Conservation (phyloP, 2,113 vertebrate species). For the Oreocharis arfaki region DNA sequence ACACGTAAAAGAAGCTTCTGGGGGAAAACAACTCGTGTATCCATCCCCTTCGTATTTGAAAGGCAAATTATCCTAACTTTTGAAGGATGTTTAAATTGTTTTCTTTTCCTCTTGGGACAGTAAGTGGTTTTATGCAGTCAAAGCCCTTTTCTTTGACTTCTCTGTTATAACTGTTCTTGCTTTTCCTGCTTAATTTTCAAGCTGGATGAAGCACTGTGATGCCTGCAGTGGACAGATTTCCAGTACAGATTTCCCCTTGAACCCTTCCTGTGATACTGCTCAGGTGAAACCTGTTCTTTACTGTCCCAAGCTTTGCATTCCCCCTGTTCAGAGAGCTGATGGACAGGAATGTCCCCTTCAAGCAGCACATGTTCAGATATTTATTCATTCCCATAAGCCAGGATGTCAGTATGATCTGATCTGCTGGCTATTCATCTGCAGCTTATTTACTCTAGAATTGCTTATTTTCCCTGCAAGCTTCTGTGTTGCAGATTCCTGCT, state of each 20-base stretch:
- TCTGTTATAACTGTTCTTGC: not conserved
- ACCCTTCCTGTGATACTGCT: not conserved
- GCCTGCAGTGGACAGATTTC: not conserved
- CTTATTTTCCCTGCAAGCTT: slow-evolving; percentile 14
- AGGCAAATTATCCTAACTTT: not conserved
- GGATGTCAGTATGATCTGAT: not conserved
- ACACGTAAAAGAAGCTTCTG: not conserved
- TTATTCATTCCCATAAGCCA: not conserved
- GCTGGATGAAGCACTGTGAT: not conserved
- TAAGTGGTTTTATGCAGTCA: not conserved
- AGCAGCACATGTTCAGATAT: not conserved
- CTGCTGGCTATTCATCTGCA: not conserved
- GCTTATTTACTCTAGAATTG: slow-evolving; percentile 7
- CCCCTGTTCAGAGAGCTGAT: not conserved
- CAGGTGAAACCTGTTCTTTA: not conserved
- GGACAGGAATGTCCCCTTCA: not conserved
- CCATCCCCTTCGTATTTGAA: not conserved
- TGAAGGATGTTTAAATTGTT: not conserved
- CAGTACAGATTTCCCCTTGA: not conserved
- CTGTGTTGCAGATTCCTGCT: not conserved
- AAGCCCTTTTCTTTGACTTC: not conserved
- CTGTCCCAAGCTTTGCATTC: not conserved
- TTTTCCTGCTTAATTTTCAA: not conserved
- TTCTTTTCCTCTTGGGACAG: not conserved
- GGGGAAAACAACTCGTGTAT: not conserved